Base-by-base conservation (phyloP, 2,888 invertebrate genomes). In the Agrotis clavis region DNA sequence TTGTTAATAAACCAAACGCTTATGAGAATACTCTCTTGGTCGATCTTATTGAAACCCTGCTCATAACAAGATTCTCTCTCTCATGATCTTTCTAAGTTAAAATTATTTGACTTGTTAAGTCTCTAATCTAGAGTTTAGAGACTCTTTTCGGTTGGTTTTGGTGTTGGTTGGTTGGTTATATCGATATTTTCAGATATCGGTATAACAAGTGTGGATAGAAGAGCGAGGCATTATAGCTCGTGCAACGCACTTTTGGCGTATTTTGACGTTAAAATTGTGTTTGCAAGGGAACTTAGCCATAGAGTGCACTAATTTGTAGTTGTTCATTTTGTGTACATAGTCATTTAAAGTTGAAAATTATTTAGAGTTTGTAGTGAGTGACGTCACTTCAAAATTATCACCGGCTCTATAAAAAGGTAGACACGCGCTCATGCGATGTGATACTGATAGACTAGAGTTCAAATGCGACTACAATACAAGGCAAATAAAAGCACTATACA, bases 301-400 rank as follows among this genome's bases (percentile, higher is more conserved):
- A 77, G 75, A 86, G 82, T 91, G 89, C 87, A 90, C 86, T 84
- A 81, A 87, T 89, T 90, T 86, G 77, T 81, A 84, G 77, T 87
- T 86, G 79, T 86, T 84, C 76, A 35, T 83, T 86, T 63, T 90
- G 86, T 93, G 81, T 92, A 91, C 89, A 79, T 67, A 90, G 81
- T 81, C 82, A 88, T 90, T 93, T 91, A 91, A 90, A 91, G 86
- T 86, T 86, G 86, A 81, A 77, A 89, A 87, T 88, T 86, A 88
- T 90, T 90, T 87, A 84, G 80, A 87, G 84, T 85, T 87, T 79
- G 86, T 72, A 77, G 81, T 86, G 75, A 76, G 84, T 93, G 93
- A 94, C 94, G 94, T 95, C 91, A 92, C 79, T 71, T 74, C 71
- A 61, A 90, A 94, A 95, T 95, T 95, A 95, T 94, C 95, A 93